phyloP scores from a whole-genome alignment of 2,113 vertebrate species.

The Fregetta grallaria region DNA sequence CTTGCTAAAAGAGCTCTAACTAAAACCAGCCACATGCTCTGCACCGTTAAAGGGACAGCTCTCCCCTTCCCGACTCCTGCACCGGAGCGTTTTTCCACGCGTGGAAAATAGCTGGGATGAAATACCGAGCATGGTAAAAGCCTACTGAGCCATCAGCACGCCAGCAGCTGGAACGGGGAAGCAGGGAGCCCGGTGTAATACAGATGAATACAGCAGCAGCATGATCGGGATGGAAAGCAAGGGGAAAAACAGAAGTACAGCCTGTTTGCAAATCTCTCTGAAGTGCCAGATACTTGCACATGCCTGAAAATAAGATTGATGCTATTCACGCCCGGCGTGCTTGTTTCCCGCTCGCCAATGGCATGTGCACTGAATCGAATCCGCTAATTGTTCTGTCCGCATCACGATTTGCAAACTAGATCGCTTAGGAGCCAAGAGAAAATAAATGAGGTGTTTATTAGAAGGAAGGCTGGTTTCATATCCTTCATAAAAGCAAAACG shows the following conservation, averaged over 20 bases:
- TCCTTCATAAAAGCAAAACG: background rate
- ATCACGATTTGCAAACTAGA: constrained; percentile 66
- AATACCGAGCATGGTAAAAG: background rate
- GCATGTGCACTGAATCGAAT: constrained; percentile 69
- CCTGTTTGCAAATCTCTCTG: constrained; percentile 13
- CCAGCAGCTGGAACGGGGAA: background rate
- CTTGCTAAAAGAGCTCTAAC: constrained; percentile 42
- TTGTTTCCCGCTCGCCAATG: constrained; percentile 56
- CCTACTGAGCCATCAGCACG: background rate
- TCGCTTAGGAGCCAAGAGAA: constrained; percentile 65
- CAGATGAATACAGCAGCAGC: background rate
- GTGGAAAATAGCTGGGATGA: background rate
- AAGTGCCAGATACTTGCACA: constrained; percentile 69
- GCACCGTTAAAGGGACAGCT: constrained; percentile 20
- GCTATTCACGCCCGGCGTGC: constrained; percentile 48
- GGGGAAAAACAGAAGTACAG: background rate
- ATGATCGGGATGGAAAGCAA: background rate
- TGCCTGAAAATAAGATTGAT: constrained; percentile 67
- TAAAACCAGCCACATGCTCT: constrained; percentile 15
- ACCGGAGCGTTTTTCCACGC: background rate
- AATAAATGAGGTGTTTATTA: constrained; percentile 74
- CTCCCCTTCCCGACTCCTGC: background rate
- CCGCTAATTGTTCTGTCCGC: constrained; percentile 72
- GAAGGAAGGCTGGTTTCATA: constrained; percentile 30
- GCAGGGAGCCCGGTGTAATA: background rate